Evolutionary conservation across 1,140 invertebrate genomes (phyloP), one percentile per base, ranked within the genome.

Genomic region (Ceratitis capitata): DNA sequence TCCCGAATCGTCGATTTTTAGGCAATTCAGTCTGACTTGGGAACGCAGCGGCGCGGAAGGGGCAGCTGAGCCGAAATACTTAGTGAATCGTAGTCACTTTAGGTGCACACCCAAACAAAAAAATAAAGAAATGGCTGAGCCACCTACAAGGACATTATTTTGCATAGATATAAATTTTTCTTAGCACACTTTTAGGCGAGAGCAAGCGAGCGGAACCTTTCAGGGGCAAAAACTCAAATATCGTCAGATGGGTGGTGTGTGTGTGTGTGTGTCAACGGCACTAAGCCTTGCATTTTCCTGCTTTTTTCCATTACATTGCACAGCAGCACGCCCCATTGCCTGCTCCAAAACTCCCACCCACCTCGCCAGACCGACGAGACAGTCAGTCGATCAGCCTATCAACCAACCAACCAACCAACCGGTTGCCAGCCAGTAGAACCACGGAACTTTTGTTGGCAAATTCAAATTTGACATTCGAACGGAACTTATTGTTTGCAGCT

Each of bases 381-480:
- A 19, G 51, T 3, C 51, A 19, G 51, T 32, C n/a, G 56, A 1
- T 0, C 58, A 2, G 1, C 51, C 51, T n/a, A n/a, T n/a, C 58
- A 64, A 0, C 26, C 26, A 64, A 26, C 29, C 58, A 64, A 56
- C 19, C 51, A 56, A 9, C 19, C 19, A 56, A 23, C 51, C 12
- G n/a, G n/a, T n/a, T n/a, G n/a, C n/a, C n/a, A n/a, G n/a, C n/a
- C n/a, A n/a, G n/a, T n/a, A n/a, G n/a, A n/a, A n/a, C n/a, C n/a
- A n/a, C n/a, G n/a, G n/a, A n/a, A n/a, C 12, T 56, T 56, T 23
- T 78, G 69, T 78, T 47, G 69, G 69, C 39, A 78, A 78, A 78
- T 32, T 78, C 69, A 78, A 23, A n/a, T n/a, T 45, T 78, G 69
- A 78, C 69, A 78, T 78, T 78, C 39, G 32, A 45, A n/a, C 58